Evolutionary conservation across 1,140 invertebrate species (phyloP).

Genomic region (Nasonia vitripennis): DNA sequence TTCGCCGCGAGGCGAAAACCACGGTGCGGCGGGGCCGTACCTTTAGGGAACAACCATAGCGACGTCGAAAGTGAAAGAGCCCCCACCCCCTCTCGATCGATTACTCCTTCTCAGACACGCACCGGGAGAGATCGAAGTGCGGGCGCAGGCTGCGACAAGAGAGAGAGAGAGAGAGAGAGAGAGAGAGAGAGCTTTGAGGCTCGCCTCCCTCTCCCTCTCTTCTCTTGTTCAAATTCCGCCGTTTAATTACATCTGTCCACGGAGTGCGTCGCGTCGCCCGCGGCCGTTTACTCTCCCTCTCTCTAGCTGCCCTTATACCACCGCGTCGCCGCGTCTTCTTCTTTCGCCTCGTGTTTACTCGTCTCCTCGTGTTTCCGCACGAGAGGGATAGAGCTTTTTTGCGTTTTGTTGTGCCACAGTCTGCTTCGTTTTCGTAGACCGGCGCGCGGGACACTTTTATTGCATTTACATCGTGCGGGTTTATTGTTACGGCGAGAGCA

Average conservation of each 20-base stretch:
- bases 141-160: background rate
- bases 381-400: background rate
- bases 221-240: slow-evolving; percentile 52
- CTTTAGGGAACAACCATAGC: background rate
- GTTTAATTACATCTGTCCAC: slow-evolving; percentile 62
- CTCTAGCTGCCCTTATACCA: background rate
- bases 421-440: background rate
- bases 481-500: background rate
- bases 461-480: slow-evolving; percentile 26
- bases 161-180: background rate
- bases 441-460: background rate
- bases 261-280: slow-evolving; percentile 54
- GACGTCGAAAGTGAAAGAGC: slow-evolving; percentile 34
- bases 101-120: background rate
- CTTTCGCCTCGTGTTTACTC: background rate
- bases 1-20: slow-evolving; percentile 21
- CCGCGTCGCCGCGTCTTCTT: background rate
- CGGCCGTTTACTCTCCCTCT: slow-evolving; percentile 3
- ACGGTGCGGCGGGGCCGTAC: background rate
- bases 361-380: background rate
- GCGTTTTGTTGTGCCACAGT: background rate
- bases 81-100: slow-evolving; percentile 5
- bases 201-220: background rate
- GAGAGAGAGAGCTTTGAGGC: no score
- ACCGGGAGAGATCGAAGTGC: background rate